Evolutionary conservation across 2,797 vertebrate genomes (phyloP), one percentile per base, ranked within the genome.

Genomic region (Mareca penelope): DNA sequence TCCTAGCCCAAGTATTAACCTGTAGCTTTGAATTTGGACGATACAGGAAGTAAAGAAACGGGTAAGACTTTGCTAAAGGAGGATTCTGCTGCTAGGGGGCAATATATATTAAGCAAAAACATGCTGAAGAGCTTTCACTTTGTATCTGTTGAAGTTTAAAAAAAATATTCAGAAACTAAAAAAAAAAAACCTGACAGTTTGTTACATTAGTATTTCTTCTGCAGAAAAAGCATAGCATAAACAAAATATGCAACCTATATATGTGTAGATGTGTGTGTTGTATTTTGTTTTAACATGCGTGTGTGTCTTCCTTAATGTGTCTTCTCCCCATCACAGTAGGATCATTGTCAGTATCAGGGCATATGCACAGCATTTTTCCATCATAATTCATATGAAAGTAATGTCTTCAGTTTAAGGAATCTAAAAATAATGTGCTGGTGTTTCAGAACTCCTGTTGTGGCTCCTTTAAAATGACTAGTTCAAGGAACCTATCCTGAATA

Each of bases 61-160:
- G 37, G 35, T 55, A 23, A 22, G 57, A 23, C 13, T 1, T 23
- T 71, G 93, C 56, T 77, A 37, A 28, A 69, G 90, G 87, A 95
- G 48, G 40, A 22, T 88, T n/a, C 70, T 82, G 88, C 91, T 97
- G 93, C 96, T 96, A 95, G 95, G 92, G 94, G 94, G 94, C 94
- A 96, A 96, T 92, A 56, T 91, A 69, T 5, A 69, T 91, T 94
- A 61, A 91, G 70, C 59, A 93, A 91, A 96, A 84, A 7, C 70
- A 50, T 44, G 3, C 24, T 7, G 3, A 56, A 33, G 57, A 1
- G 0, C 56, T 77, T 73, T 22, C 40, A 63, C 42, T 40, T 40
- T 7, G 6, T 37, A 7, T 26, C 33, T 59, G 6, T 16, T 56
- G 15, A 33, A 44, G 35, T 0, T 26, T 23, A 13, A 9, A 8